Evolutionary conservation across 1,140 invertebrate genomes (phyloP).

Genomic region (Caenorhabditis latens): DNA sequence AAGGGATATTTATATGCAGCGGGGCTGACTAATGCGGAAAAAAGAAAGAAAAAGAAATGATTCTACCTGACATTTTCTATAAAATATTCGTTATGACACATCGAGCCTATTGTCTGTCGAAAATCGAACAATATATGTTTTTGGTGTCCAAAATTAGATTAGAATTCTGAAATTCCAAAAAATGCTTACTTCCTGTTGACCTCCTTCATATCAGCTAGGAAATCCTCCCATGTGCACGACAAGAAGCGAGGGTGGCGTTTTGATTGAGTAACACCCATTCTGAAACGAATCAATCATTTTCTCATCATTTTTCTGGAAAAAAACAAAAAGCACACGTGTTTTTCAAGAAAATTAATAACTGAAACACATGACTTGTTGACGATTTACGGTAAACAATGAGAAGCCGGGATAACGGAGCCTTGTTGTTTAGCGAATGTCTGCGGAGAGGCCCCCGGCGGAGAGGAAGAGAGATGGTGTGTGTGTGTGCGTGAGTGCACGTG

Average conservation of each 20-base stretch:
- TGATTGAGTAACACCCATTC: constrained; percentile 27
- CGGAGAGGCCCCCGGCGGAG: not conserved
- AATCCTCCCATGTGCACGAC: constrained; percentile 27
- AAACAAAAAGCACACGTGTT: not conserved
- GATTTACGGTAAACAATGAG: not conserved
- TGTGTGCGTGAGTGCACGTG: not conserved
- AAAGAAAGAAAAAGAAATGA: too few relatives aligned
- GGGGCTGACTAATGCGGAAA: too few relatives aligned
- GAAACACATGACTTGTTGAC: not conserved
- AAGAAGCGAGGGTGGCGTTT: constrained; percentile 16
- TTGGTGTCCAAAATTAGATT: too few relatives aligned
- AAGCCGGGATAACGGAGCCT: not conserved
- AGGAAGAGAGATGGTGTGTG: not conserved
- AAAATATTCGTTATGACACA: too few relatives aligned
- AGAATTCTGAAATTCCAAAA: not conserved
- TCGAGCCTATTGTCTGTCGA: too few relatives aligned
- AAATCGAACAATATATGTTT: too few relatives aligned
- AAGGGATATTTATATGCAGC: too few relatives aligned
- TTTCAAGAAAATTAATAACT: not conserved
- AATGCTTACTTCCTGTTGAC: constrained; percentile 20
- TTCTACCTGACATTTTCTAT: too few relatives aligned
- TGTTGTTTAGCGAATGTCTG: not conserved
- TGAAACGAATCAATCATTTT: not conserved
- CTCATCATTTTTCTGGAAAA: too few relatives aligned
- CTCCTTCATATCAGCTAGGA: constrained; percentile 4